Base-by-base conservation (phyloP, 2,888 invertebrate species). In the Eristalis intricaria region DNA sequence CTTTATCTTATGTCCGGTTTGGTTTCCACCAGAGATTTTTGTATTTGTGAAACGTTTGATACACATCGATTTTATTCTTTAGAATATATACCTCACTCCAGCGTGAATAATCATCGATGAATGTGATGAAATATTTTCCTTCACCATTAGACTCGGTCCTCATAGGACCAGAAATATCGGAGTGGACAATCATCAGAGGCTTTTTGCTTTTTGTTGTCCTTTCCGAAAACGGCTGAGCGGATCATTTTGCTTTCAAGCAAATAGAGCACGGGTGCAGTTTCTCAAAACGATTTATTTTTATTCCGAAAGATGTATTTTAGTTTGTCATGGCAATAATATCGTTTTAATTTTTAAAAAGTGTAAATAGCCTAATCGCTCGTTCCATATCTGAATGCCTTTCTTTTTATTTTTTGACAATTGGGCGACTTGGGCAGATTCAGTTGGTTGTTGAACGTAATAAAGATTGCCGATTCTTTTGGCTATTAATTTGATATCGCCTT, bases 101-200 rank as follows among this genome's bases (percentile, higher is more conserved):
- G n/a, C 43, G 50, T 50, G 50, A 50, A 50, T 50, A 50, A 50
- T 50, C 50, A 19, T 50, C 50, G 8, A 50, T 50, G 50, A 50
- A 19, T 19, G 50, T 50, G 50, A 19, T 50, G 19, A 50, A 50
- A 7, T 19, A 50, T 50, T 50, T 50, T n/a, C 5, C 19, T 19
- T 19, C 50, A 50, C 50, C 50, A 50, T 50, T 43, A 5, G 73
- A 73, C 32, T 73, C 63, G n/a, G 73, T 73, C 38, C 65, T 15
- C 73, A 43, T 73, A 32, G 50, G 64, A 22, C 64, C 43, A 50
- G 19, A 64, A 32, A 73, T 50, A 5, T 50, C 50, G 19, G 50
- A 50, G n/a, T 19, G 50, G 1, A 19, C 19, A 50, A 43, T 43
- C 43, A 43, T 43, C 13, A n/a, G n/a, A n/a, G n/a, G 43, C n/a